These are phyloP conservation scores for Reticulitermes speratus DNA, from an alignment of 1,140 invertebrate genomes.

Conservation along the genomic window DNA sequence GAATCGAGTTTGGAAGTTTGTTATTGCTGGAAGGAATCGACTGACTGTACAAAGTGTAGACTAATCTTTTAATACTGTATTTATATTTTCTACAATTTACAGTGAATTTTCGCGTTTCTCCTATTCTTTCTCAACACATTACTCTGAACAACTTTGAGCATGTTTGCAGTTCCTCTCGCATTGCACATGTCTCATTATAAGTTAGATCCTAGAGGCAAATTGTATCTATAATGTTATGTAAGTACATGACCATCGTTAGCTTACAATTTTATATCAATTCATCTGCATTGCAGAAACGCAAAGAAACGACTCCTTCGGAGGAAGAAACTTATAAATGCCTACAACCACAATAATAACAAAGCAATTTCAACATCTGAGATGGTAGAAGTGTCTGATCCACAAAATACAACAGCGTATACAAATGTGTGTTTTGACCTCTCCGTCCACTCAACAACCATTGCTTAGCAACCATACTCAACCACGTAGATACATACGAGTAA, in stretches of 20 bases:
- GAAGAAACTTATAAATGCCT: neutral
- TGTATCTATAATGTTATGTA: constrained; percentile 8
- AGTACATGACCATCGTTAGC: neutral
- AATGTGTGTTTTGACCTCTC: neutral
- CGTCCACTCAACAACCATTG: neutral
- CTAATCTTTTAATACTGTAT: neutral
- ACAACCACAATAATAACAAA: neutral
- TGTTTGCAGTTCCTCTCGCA: neutral
- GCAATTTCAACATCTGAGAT: neutral
- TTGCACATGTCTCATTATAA: neutral
- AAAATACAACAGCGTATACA: neutral
- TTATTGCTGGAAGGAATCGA: too few species aligned
- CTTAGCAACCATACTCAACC: neutral
- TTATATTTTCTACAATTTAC: constrained; percentile 3
- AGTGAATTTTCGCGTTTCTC: neutral
- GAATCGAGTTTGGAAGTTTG: too few species aligned
- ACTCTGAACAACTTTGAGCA: neutral
- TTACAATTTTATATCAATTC: constrained; percentile 14
- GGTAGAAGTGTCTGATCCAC: neutral
- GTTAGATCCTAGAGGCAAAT: neutral
- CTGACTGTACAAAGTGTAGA: too few species aligned
- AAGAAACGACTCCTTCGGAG: neutral
- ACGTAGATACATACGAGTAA: neutral
- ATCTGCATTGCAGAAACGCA: neutral
- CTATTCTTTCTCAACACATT: neutral